Evolutionary conservation across 2,113 vertebrate genomes (phyloP).

Genomic region (Pan troglodytes): NHGRI_mPanTro3-v2.1_pri NC_086015.1:124105501-124106000

Average conservation of each 20-base stretch:
- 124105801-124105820: slow-evolving; percentile 24
- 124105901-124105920: slow-evolving; percentile 41
- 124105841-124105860: slow-evolving; percentile 45
- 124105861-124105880: slow-evolving; percentile 46
- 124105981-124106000: slow-evolving; percentile 44
- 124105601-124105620: background rate
- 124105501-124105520: slow-evolving; percentile 29
- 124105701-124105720: slow-evolving; percentile 71
- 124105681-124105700: slow-evolving; percentile 30
- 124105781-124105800: slow-evolving; percentile 40
- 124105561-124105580: background rate
- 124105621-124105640: no score
- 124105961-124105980: slow-evolving; percentile 76
- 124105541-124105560: background rate
- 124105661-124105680: background rate
- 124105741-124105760: slow-evolving; percentile 4
- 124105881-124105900: slow-evolving; percentile 35
- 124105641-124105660: background rate
- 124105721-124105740: slow-evolving; percentile 80
- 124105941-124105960: slow-evolving; percentile 73
- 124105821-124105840: slow-evolving; percentile 6
- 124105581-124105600: background rate
- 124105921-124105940: slow-evolving; percentile 19
- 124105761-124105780: background rate
- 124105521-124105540: background rate